A percentile compares a stretch with the other conserved stretches of the same genome.
phyloP scores from a whole-genome alignment of 2,888 invertebrate genomes.

The Chymomyza caudatula region DNA sequence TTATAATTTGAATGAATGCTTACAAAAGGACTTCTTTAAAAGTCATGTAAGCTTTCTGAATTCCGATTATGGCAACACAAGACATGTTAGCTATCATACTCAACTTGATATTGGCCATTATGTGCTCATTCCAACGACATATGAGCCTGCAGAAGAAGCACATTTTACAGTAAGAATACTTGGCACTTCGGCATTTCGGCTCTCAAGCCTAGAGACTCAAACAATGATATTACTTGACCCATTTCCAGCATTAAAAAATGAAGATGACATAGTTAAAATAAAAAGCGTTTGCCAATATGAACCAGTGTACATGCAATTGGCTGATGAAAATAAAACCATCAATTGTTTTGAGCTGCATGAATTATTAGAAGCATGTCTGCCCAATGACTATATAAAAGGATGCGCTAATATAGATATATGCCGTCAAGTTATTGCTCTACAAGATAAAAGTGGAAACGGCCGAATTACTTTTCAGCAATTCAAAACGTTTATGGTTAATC shows the following conservation, averaged over 20 bases:
- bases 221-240: slow-evolving; percentile 77
- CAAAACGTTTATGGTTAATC: slow-evolving; percentile 93
- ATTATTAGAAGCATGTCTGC: slow-evolving; percentile 91
- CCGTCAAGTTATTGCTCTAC: slow-evolving; percentile 90
- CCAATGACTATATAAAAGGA: slow-evolving; percentile 96
- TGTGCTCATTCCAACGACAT: slow-evolving; percentile 92
- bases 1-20: slow-evolving; percentile 82
- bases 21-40: slow-evolving; percentile 89
- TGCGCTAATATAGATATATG: slow-evolving; percentile 95
- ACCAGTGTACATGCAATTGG: slow-evolving; percentile 91
- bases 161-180: slow-evolving; percentile 91
- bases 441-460: slow-evolving; percentile 89
- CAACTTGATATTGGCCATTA: slow-evolving; percentile 89
- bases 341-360: slow-evolving; percentile 95
- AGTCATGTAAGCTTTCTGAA: slow-evolving; percentile 91
- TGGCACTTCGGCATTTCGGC: slow-evolving; percentile 85
- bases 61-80: slow-evolving; percentile 93
- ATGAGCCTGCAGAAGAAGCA: slow-evolving; percentile 93
- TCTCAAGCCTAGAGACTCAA: slow-evolving; percentile 84
- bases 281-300: slow-evolving; percentile 85
- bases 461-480: slow-evolving; percentile 91
- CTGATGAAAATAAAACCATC: slow-evolving; percentile 92
- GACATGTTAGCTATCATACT: slow-evolving; percentile 90
- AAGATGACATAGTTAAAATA: slow-evolving; percentile 79
- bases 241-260: slow-evolving; percentile 77